These are phyloP conservation scores for Sarcophaga bullata DNA, from an alignment of 1,140 invertebrate species.

Conservation along the genomic window DNA sequence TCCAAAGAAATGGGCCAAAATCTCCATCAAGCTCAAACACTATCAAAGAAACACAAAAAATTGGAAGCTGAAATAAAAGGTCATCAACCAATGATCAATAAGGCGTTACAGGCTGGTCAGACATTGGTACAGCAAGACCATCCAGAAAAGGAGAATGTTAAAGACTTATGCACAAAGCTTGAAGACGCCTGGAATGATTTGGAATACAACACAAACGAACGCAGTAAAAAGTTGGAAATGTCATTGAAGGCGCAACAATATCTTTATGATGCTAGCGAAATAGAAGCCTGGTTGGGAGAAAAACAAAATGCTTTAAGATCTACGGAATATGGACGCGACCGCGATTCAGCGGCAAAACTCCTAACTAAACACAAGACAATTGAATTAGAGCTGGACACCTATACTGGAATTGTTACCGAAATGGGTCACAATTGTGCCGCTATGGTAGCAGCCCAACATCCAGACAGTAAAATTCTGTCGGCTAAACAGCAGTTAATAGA, in stretches of 20 bases:
- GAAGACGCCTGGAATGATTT: conserved; percentile 77
- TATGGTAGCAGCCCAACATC: conserved; percentile 80
- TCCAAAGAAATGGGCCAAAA: conserved; percentile 82
- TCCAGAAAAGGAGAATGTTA: conserved; percentile 78
- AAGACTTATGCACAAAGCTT: conserved; percentile 73
- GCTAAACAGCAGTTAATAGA: conserved; percentile 81
- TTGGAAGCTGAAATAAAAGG: conserved; percentile 86
- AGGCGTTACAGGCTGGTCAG: conserved; percentile 79
- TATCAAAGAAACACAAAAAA: conserved; percentile 95
- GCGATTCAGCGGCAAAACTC: conserved; percentile 89
- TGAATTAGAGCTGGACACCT: conserved; percentile 93
- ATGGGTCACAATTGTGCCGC: conserved; percentile 87
- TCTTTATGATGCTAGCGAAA: conserved; percentile 89
- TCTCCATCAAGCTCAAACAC: conserved; percentile 89
- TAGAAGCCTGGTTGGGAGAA: conserved; percentile 92
- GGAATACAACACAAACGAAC: conserved; percentile 74
- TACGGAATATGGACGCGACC: conserved; percentile 86
- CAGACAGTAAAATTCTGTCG: conserved; percentile 82
- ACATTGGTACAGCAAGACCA: conserved; percentile 77
- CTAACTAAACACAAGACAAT: conserved; percentile 93
- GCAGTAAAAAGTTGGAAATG: conserved; percentile 82
- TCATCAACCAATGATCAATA: conserved; percentile 84
- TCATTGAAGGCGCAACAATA: conserved; percentile 91
- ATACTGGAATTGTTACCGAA: conserved; percentile 90
- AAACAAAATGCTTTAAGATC: conserved; percentile 83